A percentile compares a stretch with the other conserved stretches of the same genome.
These are phyloP conservation scores for Ochropleura plecta DNA, from an alignment of 2,888 invertebrate genomes.

Conservation along the genomic window DNA sequence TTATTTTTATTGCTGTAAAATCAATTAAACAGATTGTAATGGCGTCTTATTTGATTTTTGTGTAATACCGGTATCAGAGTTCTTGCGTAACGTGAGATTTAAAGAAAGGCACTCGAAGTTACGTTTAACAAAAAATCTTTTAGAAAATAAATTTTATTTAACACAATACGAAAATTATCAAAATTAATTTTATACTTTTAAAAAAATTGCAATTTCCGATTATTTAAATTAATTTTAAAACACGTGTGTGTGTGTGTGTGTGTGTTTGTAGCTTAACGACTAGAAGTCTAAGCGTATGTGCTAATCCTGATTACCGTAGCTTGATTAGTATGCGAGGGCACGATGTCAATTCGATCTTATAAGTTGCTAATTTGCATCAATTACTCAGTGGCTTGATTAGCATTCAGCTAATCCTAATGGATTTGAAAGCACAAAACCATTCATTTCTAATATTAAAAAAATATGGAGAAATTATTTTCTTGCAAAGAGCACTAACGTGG, in stretches of 20 bases:
- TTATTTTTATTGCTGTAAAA: slow-evolving; percentile 30
- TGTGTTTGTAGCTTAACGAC: slow-evolving; percentile 1
- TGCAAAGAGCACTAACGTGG: neutral
- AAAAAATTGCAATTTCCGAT: neutral
- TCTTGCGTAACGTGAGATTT: slow-evolving; percentile 32
- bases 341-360: slow-evolving; percentile 28
- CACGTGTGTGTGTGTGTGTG: neutral
- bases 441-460: neutral
- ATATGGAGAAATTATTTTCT: neutral
- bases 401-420: slow-evolving; percentile 1
- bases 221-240: neutral
- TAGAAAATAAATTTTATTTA: too few species aligned
- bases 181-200: neutral
- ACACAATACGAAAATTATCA: too few species aligned
- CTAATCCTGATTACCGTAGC: slow-evolving; percentile 32
- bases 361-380: slow-evolving; percentile 25
- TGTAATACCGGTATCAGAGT: neutral
- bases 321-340: slow-evolving; percentile 37
- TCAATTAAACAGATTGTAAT: slow-evolving; percentile 14
- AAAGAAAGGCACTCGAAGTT: slow-evolving; percentile 4
- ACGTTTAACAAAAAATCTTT: neutral
- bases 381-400: slow-evolving; percentile 21
- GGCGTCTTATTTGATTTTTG: slow-evolving; percentile 27
- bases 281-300: slow-evolving; percentile 24
- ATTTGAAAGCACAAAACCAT: neutral